Percentiles rank a stretch among this genome's conserved stretches.
Conservation (phyloP, 2,113 vertebrate species). For the Alces alces region DNA sequence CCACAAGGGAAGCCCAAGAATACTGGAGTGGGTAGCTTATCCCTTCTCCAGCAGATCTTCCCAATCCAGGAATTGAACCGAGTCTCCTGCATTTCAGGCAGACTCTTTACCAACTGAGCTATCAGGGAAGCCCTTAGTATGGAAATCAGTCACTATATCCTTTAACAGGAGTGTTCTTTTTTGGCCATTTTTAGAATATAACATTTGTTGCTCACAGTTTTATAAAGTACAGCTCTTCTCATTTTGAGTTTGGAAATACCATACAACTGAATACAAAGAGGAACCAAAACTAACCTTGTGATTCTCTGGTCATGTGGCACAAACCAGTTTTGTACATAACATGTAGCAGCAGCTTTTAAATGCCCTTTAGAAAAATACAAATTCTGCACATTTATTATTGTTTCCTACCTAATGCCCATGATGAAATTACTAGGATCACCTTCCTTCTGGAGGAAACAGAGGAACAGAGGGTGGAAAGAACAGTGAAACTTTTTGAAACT, state of each 20-base stretch:
- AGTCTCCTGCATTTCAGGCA: not conserved
- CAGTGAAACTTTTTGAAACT: conserved; percentile 70
- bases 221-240: conserved; percentile 93
- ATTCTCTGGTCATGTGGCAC: conserved; percentile 90
- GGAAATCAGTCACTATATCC: not conserved
- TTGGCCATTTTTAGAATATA: conserved; percentile 85
- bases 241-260: conserved; percentile 90
- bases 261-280: conserved; percentile 83
- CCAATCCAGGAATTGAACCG: fast-evolving
- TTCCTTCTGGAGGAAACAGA: conserved; percentile 79
- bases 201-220: conserved; percentile 97
- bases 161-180: not conserved
- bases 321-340: conserved; percentile 86
- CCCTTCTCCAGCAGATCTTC: not conserved
- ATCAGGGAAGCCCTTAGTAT: not conserved
- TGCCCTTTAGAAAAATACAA: conserved; percentile 90
- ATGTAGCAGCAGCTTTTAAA: conserved; percentile 88
- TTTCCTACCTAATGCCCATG: conserved; percentile 81
- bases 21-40: not conserved
- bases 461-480: conserved; percentile 47
- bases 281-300: conserved; percentile 82
- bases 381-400: conserved; percentile 83
- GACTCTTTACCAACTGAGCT: not conserved
- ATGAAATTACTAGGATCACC: conserved; percentile 81
- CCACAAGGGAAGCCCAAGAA: not conserved